Percentiles rank a stretch among this genome's conserved stretches.
phyloP scores from a whole-genome alignment of 1,140 invertebrate genomes.

The Laupala kohalensis region DNA sequence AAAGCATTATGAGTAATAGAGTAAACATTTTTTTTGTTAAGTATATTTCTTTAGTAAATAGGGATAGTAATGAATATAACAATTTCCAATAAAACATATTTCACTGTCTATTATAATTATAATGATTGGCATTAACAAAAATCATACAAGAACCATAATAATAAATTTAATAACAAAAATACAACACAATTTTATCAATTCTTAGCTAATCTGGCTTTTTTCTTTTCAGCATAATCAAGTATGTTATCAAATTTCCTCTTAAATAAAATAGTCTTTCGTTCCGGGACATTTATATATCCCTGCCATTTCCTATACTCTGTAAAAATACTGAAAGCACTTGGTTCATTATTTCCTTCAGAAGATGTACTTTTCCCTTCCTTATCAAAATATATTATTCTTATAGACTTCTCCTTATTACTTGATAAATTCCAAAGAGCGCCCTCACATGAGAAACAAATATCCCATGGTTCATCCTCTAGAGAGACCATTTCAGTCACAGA shows the following conservation, averaged over 20 bases:
- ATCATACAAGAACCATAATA: no score
- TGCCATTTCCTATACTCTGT: slow-evolving; percentile 17
- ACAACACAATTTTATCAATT: no score
- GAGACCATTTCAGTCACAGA: slow-evolving; percentile 22
- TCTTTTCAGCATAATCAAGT: slow-evolving; percentile 17
- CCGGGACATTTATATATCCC: no score
- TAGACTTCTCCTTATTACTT: background rate
- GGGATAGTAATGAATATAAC: no score
- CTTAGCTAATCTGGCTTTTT: slow-evolving; percentile 16
- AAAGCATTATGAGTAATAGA: no score
- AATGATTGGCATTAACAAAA: no score
- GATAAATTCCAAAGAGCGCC: slow-evolving; percentile 9
- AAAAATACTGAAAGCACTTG: slow-evolving; percentile 17
- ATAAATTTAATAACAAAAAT: no score
- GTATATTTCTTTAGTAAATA: no score
- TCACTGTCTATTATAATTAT: no score
- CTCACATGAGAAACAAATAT: slow-evolving; percentile 24
- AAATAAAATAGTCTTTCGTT: slow-evolving; percentile 14
- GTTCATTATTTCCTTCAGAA: background rate
- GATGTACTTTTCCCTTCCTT: background rate
- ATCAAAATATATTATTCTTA: slow-evolving; percentile 3
- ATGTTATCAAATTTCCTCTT: slow-evolving; percentile 22
- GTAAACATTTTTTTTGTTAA: no score
- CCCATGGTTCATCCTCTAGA: slow-evolving; percentile 29
- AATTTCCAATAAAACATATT: no score